Base-by-base conservation (phyloP, 2,888 invertebrate species). In the Abrostola tripartita region DNA sequence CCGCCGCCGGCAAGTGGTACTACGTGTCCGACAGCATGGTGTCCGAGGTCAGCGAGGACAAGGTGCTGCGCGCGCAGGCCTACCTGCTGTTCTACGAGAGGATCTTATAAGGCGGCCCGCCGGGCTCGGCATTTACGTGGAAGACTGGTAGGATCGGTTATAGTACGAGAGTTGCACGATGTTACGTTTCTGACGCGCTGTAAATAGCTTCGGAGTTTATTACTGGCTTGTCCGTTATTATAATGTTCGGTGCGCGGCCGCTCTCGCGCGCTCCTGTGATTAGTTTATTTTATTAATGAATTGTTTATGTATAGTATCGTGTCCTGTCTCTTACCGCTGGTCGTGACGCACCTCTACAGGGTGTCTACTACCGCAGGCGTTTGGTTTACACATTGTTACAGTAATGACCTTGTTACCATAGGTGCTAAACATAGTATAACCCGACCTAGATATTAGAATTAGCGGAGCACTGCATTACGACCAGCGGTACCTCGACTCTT, bases 11-110 rank as follows among this genome's bases (percentile, higher is more conserved):
- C 10, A 97, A 96, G 83, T 99, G 99, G 99, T 99, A 97, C 93
- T 97, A 97, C 87, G 97, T 99, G 55, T 99, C 99, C 63, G 99
- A 99, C 93, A 97, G 97, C 65, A 96, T 97, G 84, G 98, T 99
- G 0, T 95, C 96, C 44, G 97, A 98, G 88, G 97, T 98, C 36
- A 95, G 96, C 62, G 98, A 98, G 89, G 96, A 96, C 4, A 95
- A 96, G 74, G 99, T 99, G 65, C 95, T 98, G 52, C 95, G 96
- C 78, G 97, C 97, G 66, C 98, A 99, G 91, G 99, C 99, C 12
- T 99, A 99, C 92, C 95, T 99, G 57, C 95, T 99, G 44, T 99
- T 99, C 93, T 99, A 99, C 91, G 99, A 99, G 92, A 96, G 99
- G 90, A 97, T 99, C 89, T 95, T 97, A 90, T 98, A 96, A 90